A percentile compares a stretch with the other conserved stretches of the same genome.
These are phyloP conservation scores for Phoxinus dragarum DNA, from an alignment of 2,797 vertebrate genomes.

Conservation along the genomic window DNA sequence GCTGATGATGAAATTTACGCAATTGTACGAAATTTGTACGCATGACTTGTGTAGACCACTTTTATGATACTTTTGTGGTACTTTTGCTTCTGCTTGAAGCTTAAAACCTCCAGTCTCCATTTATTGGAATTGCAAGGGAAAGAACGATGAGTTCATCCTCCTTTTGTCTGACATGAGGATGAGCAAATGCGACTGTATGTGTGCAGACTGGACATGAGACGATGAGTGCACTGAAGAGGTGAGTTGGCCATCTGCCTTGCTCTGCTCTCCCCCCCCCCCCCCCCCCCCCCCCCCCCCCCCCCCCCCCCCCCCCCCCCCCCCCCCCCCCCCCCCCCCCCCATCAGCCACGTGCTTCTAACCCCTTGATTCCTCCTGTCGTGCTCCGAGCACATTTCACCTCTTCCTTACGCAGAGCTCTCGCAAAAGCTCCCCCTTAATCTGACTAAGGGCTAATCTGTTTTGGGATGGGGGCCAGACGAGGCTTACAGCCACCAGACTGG, in stretches of 20 bases:
- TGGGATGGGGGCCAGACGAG: slow-evolving; percentile 54
- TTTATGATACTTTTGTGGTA: not conserved
- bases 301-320: not conserved
- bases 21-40: not conserved
- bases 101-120: not conserved
- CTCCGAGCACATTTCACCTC: slow-evolving; percentile 69
- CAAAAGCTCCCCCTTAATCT: slow-evolving; percentile 71
- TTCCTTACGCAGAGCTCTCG: slow-evolving; percentile 47
- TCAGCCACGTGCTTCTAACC: slow-evolving; percentile 15
- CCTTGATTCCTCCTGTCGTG: slow-evolving; percentile 43
- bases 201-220: slow-evolving; percentile 3
- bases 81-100: not conserved
- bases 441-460: slow-evolving; percentile 75
- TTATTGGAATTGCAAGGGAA: not conserved
- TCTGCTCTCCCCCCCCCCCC: not conserved
- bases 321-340: not conserved
- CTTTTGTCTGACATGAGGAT: not conserved
- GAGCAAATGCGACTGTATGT: slow-evolving; percentile 13
- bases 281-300: too few species aligned
- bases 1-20: not conserved
- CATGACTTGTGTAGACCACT: too few species aligned
- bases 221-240: not conserved
- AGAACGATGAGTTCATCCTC: not conserved
- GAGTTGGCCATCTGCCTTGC: not conserved
- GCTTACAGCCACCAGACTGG: slow-evolving; percentile 59